Conservation (phyloP, 2,113 vertebrate genomes). For the Tachysurus vachellii region DNA sequence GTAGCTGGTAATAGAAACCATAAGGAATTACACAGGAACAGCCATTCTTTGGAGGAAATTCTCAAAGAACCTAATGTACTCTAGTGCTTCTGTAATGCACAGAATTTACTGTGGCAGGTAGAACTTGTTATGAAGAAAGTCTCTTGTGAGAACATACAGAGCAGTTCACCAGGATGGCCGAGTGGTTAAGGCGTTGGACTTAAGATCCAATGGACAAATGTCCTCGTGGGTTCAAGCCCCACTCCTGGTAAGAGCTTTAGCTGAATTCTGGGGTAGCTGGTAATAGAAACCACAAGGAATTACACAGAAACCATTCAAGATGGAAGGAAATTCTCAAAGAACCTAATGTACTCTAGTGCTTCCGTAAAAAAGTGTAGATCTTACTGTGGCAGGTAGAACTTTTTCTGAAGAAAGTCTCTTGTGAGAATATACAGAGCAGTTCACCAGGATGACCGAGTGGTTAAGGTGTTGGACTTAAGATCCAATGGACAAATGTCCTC, state of each 20-base stretch:
- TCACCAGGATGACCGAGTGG: conserved; percentile 1
- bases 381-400: not conserved
- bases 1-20: too few species aligned
- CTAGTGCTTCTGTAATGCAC: not conserved
- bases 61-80: not conserved
- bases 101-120: not conserved
- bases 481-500: not conserved
- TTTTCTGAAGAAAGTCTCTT: not conserved
- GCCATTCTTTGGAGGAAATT: not conserved
- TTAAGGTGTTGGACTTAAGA: conserved; percentile 1
- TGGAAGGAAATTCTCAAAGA: not conserved
- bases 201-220: too few species aligned
- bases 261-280: not conserved
- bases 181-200: not conserved
- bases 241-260: not conserved
- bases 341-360: not conserved
- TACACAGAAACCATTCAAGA: not conserved
- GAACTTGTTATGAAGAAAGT: not conserved
- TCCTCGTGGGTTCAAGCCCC: not conserved
- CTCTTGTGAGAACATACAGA: too few species aligned
- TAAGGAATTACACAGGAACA: too few species aligned
- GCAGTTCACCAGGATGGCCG: too few species aligned
- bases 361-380: not conserved
- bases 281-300: not conserved
- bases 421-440: too few species aligned